These are phyloP conservation scores for Drosophila buzzatii DNA, from an alignment of 2,888 invertebrate species.

Conservation along the genomic window DNA sequence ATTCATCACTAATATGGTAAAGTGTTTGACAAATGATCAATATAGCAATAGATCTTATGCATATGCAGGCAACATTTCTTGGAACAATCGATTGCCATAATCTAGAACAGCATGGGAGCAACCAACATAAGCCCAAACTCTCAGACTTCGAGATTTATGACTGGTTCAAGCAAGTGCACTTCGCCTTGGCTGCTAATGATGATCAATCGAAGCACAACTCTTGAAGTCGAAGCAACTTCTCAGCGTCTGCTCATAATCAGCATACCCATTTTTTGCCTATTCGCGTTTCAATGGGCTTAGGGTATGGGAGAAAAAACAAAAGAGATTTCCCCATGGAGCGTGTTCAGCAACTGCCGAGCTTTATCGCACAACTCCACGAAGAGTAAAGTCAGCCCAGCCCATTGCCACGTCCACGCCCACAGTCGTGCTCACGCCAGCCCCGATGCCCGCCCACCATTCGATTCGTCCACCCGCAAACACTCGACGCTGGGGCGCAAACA, in stretches of 20 bases:
- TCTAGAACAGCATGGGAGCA: too few species aligned
- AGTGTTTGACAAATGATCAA: background rate
- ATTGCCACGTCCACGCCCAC: background rate
- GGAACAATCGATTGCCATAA: too few species aligned
- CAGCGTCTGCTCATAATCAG: background rate
- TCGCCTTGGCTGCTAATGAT: too few species aligned
- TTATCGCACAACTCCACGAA: conserved; percentile 28
- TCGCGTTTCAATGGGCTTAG: conserved; percentile 2
- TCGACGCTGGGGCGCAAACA: conserved; percentile 61
- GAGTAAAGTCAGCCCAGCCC: background rate
- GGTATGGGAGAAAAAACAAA: conserved; percentile 45
- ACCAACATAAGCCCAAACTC: too few species aligned
- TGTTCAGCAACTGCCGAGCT: conserved; percentile 68
- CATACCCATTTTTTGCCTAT: background rate
- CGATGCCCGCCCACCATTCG: background rate
- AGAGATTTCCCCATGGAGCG: conserved; percentile 73
- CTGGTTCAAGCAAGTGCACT: background rate
- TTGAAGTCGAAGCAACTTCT: background rate
- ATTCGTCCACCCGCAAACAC: conserved; percentile 22
- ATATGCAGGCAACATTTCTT: too few species aligned
- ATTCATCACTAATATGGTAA: background rate
- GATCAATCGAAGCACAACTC: background rate
- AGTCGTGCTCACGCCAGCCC: background rate
- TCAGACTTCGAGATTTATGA: background rate
- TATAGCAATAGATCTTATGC: too few species aligned